A percentile compares a stretch with the other conserved stretches of the same genome.
Conservation (phyloP, 2,797 vertebrate species). For the Falco berigora region DNA sequence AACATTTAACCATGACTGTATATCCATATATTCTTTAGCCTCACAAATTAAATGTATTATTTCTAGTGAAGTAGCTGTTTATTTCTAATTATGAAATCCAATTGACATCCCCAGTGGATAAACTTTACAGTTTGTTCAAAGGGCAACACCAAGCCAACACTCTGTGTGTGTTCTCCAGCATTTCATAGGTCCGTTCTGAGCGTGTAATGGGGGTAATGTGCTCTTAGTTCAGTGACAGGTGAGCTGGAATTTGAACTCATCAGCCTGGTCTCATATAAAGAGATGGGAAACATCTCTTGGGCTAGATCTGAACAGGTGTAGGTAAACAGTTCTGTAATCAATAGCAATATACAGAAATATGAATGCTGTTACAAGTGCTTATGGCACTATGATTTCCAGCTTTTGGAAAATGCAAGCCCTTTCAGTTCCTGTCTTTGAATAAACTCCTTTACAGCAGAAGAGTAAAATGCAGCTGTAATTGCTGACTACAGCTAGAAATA, state of each 20-base stretch:
- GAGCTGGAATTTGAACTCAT: not conserved
- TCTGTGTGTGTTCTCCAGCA: not conserved
- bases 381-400: not conserved
- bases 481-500: not conserved
- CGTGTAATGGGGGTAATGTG: not conserved
- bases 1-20: not conserved
- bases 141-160: not conserved
- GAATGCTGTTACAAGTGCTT: not conserved
- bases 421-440: not conserved
- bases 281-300: not conserved
- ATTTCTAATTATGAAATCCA: not conserved
- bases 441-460: not conserved
- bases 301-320: not conserved
- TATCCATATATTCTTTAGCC: not conserved
- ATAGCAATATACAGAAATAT: not conserved
- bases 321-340: not conserved
- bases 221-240: not conserved
- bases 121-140: not conserved
- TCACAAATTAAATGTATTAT: not conserved
- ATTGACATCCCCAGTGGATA: not conserved
- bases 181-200: not conserved
- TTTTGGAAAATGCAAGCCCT: not conserved
- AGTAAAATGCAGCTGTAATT: not conserved
- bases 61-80: not conserved
- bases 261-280: not conserved